Conservation (phyloP, 2,888 invertebrate genomes). For the Drosophila flavopinicola region DNA sequence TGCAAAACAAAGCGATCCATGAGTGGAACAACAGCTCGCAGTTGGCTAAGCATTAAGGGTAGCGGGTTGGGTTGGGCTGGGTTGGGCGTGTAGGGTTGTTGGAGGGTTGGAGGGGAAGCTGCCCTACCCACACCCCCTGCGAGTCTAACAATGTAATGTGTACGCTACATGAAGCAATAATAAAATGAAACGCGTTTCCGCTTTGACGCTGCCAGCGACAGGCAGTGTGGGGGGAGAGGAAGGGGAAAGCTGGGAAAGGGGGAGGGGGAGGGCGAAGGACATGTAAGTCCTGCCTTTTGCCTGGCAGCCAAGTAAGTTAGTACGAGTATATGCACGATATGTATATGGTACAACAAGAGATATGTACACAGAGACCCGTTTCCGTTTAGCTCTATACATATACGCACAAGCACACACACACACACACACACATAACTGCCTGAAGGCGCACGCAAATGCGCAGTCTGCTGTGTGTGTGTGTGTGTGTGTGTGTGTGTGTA, state of each 20-base stretch:
- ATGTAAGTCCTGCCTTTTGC: conserved; percentile 57
- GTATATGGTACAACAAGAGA: conserved; percentile 45
- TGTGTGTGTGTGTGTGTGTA: conserved; percentile 26
- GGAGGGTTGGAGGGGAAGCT: not conserved
- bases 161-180: conserved; percentile 77
- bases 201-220: conserved; percentile 58
- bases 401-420: conserved; percentile 23
- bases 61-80: not conserved
- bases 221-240: conserved; percentile 8
- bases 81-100: not conserved
- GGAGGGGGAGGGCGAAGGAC: conserved; percentile 23
- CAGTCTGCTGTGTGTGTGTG: conserved; percentile 39
- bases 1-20: conserved; percentile 62
- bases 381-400: conserved; percentile 60
- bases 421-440: conserved; percentile 23
- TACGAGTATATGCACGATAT: conserved; percentile 42
- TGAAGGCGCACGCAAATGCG: conserved; percentile 70
- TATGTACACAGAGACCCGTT: conserved; percentile 60
- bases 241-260: not conserved
- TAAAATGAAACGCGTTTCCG: conserved; percentile 78
- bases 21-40: conserved; percentile 38
- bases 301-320: conserved; percentile 50
- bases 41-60: conserved; percentile 6
- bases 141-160: conserved; percentile 72
- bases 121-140: not conserved